Evolutionary conservation across 2,113 vertebrate species (phyloP).

Genomic region (Podarcis cretensis): DNA sequence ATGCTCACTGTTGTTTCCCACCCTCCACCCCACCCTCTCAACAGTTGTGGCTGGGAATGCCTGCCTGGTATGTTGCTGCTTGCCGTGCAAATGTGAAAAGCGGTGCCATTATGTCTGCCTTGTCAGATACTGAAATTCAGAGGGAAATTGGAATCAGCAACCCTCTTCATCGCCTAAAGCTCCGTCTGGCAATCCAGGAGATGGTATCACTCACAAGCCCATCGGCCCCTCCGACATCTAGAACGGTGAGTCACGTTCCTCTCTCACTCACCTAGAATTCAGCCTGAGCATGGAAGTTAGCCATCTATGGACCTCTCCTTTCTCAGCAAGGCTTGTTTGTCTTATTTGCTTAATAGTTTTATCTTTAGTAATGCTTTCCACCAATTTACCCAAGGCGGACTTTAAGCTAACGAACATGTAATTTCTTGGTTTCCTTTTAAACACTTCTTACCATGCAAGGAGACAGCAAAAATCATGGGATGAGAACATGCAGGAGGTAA

Average conservation of each 20-base stretch:
- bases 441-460: not conserved
- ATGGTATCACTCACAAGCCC: slow-evolving; percentile 99
- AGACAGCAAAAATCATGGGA: not conserved
- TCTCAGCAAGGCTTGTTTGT: not conserved
- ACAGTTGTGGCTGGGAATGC: slow-evolving; percentile 98
- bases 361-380: not conserved
- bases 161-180: slow-evolving; percentile 94
- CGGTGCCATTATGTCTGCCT: slow-evolving; percentile 97
- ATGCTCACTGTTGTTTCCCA: slow-evolving; percentile 4
- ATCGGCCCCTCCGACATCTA: slow-evolving; percentile 95
- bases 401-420: not conserved
- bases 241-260: slow-evolving; percentile 89
- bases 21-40: not conserved
- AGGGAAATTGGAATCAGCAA: slow-evolving; percentile 99
- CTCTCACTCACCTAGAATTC: not conserved
- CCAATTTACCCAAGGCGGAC: not conserved
- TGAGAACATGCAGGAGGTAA: not conserved
- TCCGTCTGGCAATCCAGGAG: slow-evolving; percentile 96
- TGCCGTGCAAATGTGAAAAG: slow-evolving; percentile 98
- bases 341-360: not conserved
- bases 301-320: not conserved
- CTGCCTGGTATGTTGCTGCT: slow-evolving; percentile 97
- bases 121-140: slow-evolving; percentile 98
- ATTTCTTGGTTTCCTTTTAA: not conserved
- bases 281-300: not conserved